phyloP scores from a whole-genome alignment of 2,113 vertebrate genomes.

The Orycteropus afer region DNA sequence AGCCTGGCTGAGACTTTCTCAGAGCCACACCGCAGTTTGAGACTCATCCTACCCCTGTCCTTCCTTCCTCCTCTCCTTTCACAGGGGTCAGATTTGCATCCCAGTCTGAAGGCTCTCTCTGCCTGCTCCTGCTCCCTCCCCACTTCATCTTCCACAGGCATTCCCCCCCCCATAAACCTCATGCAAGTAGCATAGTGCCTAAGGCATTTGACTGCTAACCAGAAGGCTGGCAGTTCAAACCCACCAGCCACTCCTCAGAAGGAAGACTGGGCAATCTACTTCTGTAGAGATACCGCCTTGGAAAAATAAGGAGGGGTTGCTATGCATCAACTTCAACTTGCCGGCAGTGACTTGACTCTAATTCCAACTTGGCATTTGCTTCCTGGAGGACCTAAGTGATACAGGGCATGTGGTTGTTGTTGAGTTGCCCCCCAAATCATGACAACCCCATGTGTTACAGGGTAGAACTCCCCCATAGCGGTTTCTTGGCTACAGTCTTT shows the following conservation, averaged over 20 bases:
- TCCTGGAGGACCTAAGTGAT: neutral
- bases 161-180: neutral
- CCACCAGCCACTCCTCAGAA: too few species aligned
- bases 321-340: too few species aligned
- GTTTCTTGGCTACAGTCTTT: neutral
- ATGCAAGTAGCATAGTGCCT: too few species aligned
- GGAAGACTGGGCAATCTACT: too few species aligned
- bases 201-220: too few species aligned
- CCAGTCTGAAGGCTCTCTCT: too few species aligned
- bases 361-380: neutral
- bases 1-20: neutral
- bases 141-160: neutral
- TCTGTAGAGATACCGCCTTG: too few species aligned
- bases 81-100: neutral
- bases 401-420: neutral
- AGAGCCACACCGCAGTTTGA: too few species aligned
- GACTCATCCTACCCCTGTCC: too few species aligned
- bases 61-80: neutral
- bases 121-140: neutral
- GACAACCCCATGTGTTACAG: neutral
- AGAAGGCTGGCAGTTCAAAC: too few species aligned
- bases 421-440: neutral
- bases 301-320: too few species aligned
- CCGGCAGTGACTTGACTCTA: too few species aligned
- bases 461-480: neutral